Conservation (phyloP, 2,797 vertebrate species). For the Pithecia hirsuta region DNA sequence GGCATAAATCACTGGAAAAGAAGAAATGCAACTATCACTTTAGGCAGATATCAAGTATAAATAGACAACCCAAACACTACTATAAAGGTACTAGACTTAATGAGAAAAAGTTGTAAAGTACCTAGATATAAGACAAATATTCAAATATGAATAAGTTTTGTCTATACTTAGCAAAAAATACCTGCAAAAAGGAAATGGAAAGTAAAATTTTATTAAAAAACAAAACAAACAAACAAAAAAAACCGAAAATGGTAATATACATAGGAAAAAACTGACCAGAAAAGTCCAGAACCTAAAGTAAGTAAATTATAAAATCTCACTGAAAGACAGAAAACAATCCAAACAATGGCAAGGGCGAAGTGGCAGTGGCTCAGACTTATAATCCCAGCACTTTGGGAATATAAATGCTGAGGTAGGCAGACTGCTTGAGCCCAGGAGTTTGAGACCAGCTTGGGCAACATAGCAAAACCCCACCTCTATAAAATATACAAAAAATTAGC, state of each 20-base stretch:
- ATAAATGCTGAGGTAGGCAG: neutral
- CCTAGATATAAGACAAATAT: neutral
- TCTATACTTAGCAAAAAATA: neutral
- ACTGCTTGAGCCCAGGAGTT: neutral
- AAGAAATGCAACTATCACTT: neutral
- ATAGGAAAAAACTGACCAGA: neutral
- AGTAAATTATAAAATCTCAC: neutral
- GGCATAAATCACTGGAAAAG: neutral
- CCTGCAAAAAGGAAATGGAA: neutral
- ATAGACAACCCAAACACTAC: neutral
- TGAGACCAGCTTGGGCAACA: neutral
- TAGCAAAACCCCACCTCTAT: neutral
- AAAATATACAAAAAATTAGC: neutral
- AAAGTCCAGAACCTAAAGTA: neutral
- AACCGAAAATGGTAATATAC: neutral
- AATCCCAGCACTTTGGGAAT: neutral
- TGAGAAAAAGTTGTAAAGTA: neutral
- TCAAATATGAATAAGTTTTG: neutral
- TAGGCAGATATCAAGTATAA: neutral
- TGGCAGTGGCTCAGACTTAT: neutral
- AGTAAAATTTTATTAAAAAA: neutral
- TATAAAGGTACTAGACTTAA: neutral
- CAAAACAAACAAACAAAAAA: slow-evolving; percentile 29
- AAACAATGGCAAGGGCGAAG: neutral
- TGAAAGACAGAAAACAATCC: neutral